Conservation (phyloP, 2,113 vertebrate genomes). For the Cricetomys ansorgei region DNA sequence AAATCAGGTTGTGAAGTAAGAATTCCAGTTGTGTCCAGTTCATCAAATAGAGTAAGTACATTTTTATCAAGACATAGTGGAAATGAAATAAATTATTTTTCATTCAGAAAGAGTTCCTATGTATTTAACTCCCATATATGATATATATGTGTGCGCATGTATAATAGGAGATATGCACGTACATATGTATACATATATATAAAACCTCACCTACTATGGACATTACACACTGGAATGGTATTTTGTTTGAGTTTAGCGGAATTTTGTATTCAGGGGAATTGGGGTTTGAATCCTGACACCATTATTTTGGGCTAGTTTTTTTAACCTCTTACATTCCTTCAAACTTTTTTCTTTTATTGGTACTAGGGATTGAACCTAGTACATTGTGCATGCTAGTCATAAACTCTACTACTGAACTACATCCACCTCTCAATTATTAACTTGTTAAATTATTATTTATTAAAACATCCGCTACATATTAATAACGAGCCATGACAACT, state of each 20-base stretch:
- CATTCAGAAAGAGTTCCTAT: conserved; percentile 15
- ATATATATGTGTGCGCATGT: too few species aligned
- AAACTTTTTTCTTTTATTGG: neutral
- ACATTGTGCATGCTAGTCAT: neutral
- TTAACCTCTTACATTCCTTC: neutral
- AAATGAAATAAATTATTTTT: conserved; percentile 34
- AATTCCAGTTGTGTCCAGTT: conserved; percentile 67
- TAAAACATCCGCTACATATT: too few species aligned
- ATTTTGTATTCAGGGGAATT: conserved; percentile 34
- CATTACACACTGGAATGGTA: neutral
- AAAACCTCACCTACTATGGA: neutral
- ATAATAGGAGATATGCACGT: too few species aligned
- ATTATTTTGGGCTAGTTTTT: conserved; percentile 22
- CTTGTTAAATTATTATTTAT: too few species aligned
- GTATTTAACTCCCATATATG: neutral
- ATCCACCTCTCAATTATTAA: neutral
- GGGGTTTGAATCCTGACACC: neutral
- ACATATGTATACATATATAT: too few species aligned
- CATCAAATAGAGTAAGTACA: conserved; percentile 74
- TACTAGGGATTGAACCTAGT: neutral
- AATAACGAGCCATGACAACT: too few species aligned
- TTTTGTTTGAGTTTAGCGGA: neutral
- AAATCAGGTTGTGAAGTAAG: conserved; percentile 66
- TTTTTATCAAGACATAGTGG: conserved; percentile 28
- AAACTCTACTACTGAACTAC: neutral